Conservation (phyloP, 92 coral and sea anemone species). For the Porites evermanni region DNA sequence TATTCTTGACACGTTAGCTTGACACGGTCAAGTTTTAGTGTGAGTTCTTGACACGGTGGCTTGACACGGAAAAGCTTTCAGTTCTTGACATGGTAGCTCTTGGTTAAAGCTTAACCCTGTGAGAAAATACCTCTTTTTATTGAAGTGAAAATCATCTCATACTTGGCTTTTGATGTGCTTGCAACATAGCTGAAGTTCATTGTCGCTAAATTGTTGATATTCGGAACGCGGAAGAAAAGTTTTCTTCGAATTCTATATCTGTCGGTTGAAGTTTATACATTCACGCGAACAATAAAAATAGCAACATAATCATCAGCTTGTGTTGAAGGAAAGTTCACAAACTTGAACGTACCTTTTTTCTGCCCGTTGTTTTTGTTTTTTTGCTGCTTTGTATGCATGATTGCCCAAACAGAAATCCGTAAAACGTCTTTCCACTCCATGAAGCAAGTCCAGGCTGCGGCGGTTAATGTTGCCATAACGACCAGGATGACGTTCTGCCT, state of each 20-base stretch:
- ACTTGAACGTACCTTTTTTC: too few species aligned
- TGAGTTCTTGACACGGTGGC: not conserved
- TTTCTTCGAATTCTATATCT: too few species aligned
- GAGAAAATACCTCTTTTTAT: slow-evolving; percentile 5
- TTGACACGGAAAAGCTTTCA: slow-evolving; percentile 5
- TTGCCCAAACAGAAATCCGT: too few species aligned
- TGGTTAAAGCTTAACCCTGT: not conserved
- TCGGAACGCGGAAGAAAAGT: not conserved
- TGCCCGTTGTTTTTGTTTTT: too few species aligned
- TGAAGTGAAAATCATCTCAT: not conserved
- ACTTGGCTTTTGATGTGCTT: slow-evolving; percentile 7
- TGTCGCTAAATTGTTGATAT: slow-evolving; percentile 6
- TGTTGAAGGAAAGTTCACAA: too few species aligned
- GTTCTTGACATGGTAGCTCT: not conserved
- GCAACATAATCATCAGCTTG: too few species aligned
- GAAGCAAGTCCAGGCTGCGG: not conserved
- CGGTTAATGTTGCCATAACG: slow-evolving; percentile 1
- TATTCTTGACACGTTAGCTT: not conserved
- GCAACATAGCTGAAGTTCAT: slow-evolving; percentile 3
- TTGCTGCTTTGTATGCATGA: too few species aligned
- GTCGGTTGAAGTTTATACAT: too few species aligned
- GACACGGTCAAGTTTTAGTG: too few species aligned
- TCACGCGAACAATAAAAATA: too few species aligned
- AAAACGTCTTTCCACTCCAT: too few species aligned
- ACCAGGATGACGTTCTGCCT: not conserved